Evolutionary conservation across 23 tunicate species (phyloP).

Genomic region (Ciona savignyi): DNA sequence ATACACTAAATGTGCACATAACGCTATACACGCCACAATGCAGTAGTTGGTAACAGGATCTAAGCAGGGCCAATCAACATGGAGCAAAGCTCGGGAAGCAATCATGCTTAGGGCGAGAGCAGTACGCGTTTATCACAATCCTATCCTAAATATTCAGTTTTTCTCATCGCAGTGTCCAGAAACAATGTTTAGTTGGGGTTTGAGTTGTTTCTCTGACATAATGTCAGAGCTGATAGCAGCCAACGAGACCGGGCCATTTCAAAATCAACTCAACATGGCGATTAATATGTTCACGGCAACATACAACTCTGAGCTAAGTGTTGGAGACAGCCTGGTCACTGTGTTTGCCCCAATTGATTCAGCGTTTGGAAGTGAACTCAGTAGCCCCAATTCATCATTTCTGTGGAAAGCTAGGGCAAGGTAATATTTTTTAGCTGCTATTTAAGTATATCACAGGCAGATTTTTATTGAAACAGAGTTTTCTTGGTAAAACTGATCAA

Average conservation of each 20-base stretch:
- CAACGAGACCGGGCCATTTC: conserved; percentile 50
- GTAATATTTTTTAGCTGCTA: conserved; percentile 12
- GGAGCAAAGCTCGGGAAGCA: too few species aligned
- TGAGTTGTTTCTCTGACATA: conserved; percentile 40
- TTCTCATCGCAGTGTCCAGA: conserved; percentile 74
- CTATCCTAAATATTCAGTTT: too few species aligned
- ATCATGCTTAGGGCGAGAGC: too few species aligned
- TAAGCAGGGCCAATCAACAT: too few species aligned
- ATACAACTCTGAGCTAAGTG: conserved; percentile 21
- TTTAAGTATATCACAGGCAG: too few species aligned
- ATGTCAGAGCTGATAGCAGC: conserved; percentile 34
- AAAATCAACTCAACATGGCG: conserved; percentile 49
- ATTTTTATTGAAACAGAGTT: too few species aligned
- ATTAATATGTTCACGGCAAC: conserved; percentile 26
- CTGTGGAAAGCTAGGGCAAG: conserved; percentile 45
- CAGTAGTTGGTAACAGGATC: too few species aligned
- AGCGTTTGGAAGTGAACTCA: conserved; percentile 29
- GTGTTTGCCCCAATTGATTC: conserved; percentile 52
- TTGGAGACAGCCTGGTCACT: conserved; percentile 10
- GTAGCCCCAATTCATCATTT: not conserved
- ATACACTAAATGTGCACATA: too few species aligned
- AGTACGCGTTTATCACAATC: too few species aligned
- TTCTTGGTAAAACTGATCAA: too few species aligned
- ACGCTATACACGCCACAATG: too few species aligned
- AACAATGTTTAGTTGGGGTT: conserved; percentile 9